These are phyloP conservation scores for Phacellophora camtschatica DNA, from an alignment of 30 jellyfish, hydroid and myxozoan species.

Conservation along the genomic window DNA sequence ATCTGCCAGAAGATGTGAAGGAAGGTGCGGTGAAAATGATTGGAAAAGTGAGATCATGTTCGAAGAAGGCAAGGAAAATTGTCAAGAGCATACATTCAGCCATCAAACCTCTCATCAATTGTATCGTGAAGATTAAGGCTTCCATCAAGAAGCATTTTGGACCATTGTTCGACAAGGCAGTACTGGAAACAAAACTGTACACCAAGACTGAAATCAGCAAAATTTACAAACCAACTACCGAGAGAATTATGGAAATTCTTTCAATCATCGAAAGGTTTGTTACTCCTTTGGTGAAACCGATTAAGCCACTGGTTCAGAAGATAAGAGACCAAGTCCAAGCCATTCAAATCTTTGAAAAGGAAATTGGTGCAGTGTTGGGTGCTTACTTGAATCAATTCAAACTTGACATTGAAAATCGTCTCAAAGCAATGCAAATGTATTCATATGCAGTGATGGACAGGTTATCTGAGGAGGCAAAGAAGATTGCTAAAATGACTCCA, in stretches of 20 bases:
- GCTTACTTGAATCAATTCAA: slow-evolving; percentile 10
- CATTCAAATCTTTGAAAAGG: slow-evolving; percentile 50
- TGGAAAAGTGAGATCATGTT: slow-evolving; percentile 38
- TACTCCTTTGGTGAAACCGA: slow-evolving; percentile 76
- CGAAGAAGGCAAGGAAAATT: slow-evolving; percentile 46
- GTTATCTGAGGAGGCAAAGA: slow-evolving; percentile 5
- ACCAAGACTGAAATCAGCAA: slow-evolving; percentile 40
- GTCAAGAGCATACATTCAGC: slow-evolving; percentile 5
- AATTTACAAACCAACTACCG: slow-evolving; percentile 46
- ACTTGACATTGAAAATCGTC: slow-evolving; percentile 9
- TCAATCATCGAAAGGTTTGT: slow-evolving; percentile 56
- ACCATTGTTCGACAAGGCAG: slow-evolving; percentile 61
- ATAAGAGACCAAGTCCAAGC: slow-evolving; percentile 64
- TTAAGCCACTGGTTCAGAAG: slow-evolving; percentile 57
- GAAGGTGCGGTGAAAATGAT: slow-evolving; percentile 30
- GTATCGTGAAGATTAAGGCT: slow-evolving; percentile 25
- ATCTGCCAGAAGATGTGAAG: slow-evolving; percentile 54
- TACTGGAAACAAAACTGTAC: slow-evolving; percentile 1
- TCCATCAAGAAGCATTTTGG: slow-evolving; percentile 83
- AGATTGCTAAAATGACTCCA: slow-evolving; percentile 63
- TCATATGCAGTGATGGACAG: neutral
- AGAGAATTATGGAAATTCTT: slow-evolving; percentile 3
- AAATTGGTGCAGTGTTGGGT: slow-evolving; percentile 52
- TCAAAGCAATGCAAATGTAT: neutral
- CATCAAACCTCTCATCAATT: slow-evolving; percentile 29